Conservation (phyloP, 2,113 vertebrate genomes). For the Platichthys stellatus region DNA sequence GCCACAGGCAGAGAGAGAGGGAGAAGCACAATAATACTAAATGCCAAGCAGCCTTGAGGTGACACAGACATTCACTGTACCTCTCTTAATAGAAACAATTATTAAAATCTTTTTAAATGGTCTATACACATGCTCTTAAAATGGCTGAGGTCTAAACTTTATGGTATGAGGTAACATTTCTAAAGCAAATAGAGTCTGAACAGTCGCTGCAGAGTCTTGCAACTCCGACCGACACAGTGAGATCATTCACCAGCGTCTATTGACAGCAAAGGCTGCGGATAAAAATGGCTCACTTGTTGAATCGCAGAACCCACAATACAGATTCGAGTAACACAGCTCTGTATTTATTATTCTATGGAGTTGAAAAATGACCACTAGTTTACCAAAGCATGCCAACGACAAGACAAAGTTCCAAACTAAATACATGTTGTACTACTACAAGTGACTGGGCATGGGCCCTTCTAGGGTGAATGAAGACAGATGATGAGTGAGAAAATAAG, state of each 20-base stretch:
- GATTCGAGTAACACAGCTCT: conserved; percentile 29
- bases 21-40: conserved; percentile 27
- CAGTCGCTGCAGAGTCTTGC: conserved; percentile 5
- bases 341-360: conserved; percentile 25
- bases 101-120: background rate
- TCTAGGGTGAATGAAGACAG: conserved; percentile 53
- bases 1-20: conserved; percentile 2
- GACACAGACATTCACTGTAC: background rate
- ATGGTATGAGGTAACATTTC: background rate
- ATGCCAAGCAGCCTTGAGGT: background rate
- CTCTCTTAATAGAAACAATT: background rate
- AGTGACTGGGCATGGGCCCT: conserved; percentile 16
- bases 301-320: conserved; percentile 26
- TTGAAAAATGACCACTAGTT: conserved; percentile 48
- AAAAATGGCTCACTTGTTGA: conserved; percentile 48
- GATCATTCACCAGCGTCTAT: conserved; percentile 38
- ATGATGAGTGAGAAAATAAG: conserved; percentile 56
- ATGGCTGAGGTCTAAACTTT: background rate
- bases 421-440: conserved; percentile 16
- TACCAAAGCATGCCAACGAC: conserved; percentile 55
- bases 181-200: background rate
- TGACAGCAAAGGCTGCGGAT: conserved; percentile 40
- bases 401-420: conserved; percentile 38
- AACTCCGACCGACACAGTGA: conserved; percentile 14
- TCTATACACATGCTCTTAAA: background rate